Base-by-base conservation (phyloP, 2,888 invertebrate species). In the Seira musarum region DNA sequence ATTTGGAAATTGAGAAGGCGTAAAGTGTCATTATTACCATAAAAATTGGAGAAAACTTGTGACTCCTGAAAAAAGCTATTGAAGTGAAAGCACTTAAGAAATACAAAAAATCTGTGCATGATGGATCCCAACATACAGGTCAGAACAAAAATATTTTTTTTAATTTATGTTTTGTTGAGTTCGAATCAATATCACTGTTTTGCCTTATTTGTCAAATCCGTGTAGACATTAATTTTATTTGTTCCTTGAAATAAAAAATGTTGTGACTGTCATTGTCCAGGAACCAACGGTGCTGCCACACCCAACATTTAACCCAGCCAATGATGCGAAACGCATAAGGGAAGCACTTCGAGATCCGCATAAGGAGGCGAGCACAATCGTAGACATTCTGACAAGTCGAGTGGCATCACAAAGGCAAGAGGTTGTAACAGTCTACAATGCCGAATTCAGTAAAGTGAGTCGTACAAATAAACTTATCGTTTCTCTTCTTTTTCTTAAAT, bases 351-450 rank as follows among this genome's bases (percentile, higher is more conserved):
- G 64, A n/a, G 84, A 85, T 68, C 77, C 87, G 10, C 87, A 89
- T 49, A 89, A 89, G 10, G 88, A 88, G 78, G 88, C 88, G 66
- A 85, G 86, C 10, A 82, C 85, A 15, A 87, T 90, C 83, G 87
- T 89, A 67, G 78, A 83, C 70, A 87, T 89, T 15, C 84, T 90
- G 82, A 88, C 88, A 8, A 80, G 88, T 0, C 88, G 89, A 85
- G 89, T 89, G 82, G 89, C 86, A 70, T 87, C 88, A 8, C 90
- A 90, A 82, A 85, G 90, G 60, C 84, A 78, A 17, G 82, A 83
- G 53, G 73, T 83, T 25, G 73, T 65, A 6, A 75, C 79, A 1
- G 74, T 77, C 17, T 83, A 83, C 82, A 80, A 80, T 68, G 80
- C 80, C 40, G 70, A 76, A 73, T 75, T 76, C 40, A 75, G 61